Base-by-base conservation (phyloP, 2,797 vertebrate species). In the Cottoperca gobio region DNA sequence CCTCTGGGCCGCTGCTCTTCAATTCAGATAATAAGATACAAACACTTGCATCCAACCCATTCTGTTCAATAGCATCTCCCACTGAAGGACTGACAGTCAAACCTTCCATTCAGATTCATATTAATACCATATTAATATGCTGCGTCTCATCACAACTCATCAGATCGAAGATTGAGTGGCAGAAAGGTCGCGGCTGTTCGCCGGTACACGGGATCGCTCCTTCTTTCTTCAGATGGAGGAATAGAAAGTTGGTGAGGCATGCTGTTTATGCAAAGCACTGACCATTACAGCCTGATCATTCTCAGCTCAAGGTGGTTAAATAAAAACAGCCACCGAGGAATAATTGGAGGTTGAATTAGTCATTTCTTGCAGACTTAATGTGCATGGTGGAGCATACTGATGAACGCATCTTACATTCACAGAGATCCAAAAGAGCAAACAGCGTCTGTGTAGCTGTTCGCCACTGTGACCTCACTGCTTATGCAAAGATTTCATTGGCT, bases 141-240 rank as follows among this genome's bases (percentile, higher is more conserved):
- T 70, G 65, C 2, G 24, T 67, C 70, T 83, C 43, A 57, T 75
- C 63, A 40, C 81, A 70, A 85, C 62, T 84, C 63, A 84, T 89
- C 81, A 79, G 80, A 85, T 63, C n/a, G 46, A 53, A 57, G 70
- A 61, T 61, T 33, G 48, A 33, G 64, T 23, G 4, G 14, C 42
- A 43, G 70, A 83, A 87, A 90, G 73, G 79, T 88, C 70, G 61
- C 73, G 3, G 45, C 84, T 78, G 75, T 81, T 74, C 80, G 65
- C 26, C 9, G 26, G 16, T 59, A 43, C 71, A 63, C 40, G 50
- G 37, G 55, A 65, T 71, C 37, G 1, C 37, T 53, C 19, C 11
- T 61, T 54, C 69, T 24, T 17, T 73, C 55, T 35, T 37, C 61
- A 73, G 67, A 83, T 26, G 42, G 77, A 53, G 68, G 70, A 31